These are phyloP conservation scores for Brachyistius frenatus DNA, from an alignment of 2,113 vertebrate genomes.

Conservation along the genomic window DNA sequence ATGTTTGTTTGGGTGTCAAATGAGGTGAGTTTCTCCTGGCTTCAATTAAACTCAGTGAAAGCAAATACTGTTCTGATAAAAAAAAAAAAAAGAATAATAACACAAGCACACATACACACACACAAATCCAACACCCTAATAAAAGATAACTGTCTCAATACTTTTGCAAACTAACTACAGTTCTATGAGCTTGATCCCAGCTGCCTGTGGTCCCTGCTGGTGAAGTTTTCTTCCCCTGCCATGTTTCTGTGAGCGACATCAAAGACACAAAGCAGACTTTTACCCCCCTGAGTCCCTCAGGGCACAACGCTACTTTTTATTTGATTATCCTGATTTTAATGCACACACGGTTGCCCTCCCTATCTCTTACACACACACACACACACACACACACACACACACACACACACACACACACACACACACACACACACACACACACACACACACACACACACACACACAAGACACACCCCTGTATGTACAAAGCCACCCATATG, in stretches of 20 bases:
- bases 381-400: slow-evolving; percentile 8
- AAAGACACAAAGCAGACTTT: slow-evolving; percentile 42
- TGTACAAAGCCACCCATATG: too few relatives aligned
- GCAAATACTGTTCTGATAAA: not conserved
- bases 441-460: not conserved
- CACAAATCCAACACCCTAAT: not conserved
- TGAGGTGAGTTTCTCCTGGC: not conserved
- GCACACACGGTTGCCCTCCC: slow-evolving; percentile 3
- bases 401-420: not conserved
- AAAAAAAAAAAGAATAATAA: not conserved
- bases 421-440: too few relatives aligned
- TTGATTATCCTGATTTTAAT: slow-evolving; percentile 28
- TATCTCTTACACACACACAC: not conserved
- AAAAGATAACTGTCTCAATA: not conserved
- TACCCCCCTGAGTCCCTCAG: slow-evolving; percentile 32
- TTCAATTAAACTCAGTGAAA: not conserved
- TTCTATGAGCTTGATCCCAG: not conserved
- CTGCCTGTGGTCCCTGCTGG: not conserved
- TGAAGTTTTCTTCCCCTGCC: not conserved
- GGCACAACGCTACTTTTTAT: slow-evolving; percentile 39
- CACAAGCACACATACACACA: not conserved
- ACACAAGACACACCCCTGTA: too few relatives aligned
- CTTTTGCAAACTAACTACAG: not conserved
- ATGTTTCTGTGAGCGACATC: not conserved
- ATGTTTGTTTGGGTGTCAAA: slow-evolving; percentile 25